Conservation (phyloP, 1,140 invertebrate species). For the Adoxophyes honmai region DNA sequence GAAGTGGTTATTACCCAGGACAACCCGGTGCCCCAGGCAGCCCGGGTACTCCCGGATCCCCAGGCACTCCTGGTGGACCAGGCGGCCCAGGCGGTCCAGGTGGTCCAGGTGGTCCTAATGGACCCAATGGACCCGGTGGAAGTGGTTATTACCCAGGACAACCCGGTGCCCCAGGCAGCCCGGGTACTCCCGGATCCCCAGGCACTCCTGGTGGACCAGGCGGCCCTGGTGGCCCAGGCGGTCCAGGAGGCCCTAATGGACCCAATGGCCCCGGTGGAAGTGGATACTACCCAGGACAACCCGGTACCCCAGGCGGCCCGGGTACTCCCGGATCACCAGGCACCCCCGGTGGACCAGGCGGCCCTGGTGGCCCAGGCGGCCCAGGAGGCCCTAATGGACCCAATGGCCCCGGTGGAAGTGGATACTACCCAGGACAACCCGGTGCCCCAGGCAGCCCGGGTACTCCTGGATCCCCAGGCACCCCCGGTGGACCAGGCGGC, state of each 20-base stretch:
- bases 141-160: slow-evolving; percentile 20
- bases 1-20: slow-evolving; percentile 34
- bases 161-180: slow-evolving; percentile 20
- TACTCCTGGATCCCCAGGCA: slow-evolving; percentile 23
- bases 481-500: slow-evolving; percentile 24
- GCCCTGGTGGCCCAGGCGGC: slow-evolving; percentile 22
- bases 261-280: slow-evolving; percentile 6
- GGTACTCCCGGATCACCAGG: slow-evolving; percentile 20
- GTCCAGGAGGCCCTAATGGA: slow-evolving; percentile 22
- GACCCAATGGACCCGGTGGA: slow-evolving; percentile 26
- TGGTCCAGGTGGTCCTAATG: slow-evolving; percentile 17
- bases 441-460: slow-evolving; percentile 23
- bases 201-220: slow-evolving; percentile 22
- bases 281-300: slow-evolving; percentile 17
- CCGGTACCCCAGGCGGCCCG: slow-evolving; percentile 22
- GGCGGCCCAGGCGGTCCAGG: slow-evolving; percentile 24
- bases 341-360: slow-evolving; percentile 23
- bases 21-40: slow-evolving; percentile 25
- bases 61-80: slow-evolving; percentile 25
- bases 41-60: slow-evolving; percentile 20
- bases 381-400: slow-evolving; percentile 16
- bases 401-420: slow-evolving; percentile 29
- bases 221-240: slow-evolving; percentile 22
- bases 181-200: slow-evolving; percentile 20
- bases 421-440: slow-evolving; percentile 29